A percentile compares a stretch with the other conserved stretches of the same genome.
phyloP scores from a whole-genome alignment of 1,140 invertebrate species.

The Macrocentrus cingulum region DNA sequence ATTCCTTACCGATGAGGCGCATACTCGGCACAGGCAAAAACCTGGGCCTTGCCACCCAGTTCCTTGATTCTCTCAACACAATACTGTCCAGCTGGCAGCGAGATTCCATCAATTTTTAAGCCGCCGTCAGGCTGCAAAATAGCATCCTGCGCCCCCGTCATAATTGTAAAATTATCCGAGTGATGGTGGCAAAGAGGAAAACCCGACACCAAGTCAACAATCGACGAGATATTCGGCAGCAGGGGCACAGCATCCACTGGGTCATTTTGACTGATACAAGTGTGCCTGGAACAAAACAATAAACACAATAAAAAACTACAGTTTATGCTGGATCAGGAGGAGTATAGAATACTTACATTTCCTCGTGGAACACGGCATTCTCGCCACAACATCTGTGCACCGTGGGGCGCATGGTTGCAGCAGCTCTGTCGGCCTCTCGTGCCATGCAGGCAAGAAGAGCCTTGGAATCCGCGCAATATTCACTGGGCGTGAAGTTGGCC shows the following conservation, averaged over 20 bases:
- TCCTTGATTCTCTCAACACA: slow-evolving; percentile 66
- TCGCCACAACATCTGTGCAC: slow-evolving; percentile 62
- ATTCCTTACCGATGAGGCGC: slow-evolving; percentile 45
- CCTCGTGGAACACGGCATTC: slow-evolving; percentile 61
- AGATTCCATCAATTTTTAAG: slow-evolving; percentile 56
- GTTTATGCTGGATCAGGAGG: no score
- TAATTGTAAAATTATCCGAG: slow-evolving; percentile 55
- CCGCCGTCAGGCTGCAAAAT: slow-evolving; percentile 52
- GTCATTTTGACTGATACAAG: slow-evolving; percentile 49
- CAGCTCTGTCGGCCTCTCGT: slow-evolving; percentile 42
- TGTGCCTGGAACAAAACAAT: slow-evolving; percentile 42
- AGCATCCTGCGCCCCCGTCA: slow-evolving; percentile 56
- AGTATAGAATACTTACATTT: no score
- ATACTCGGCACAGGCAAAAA: slow-evolving; percentile 67
- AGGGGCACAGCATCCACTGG: slow-evolving; percentile 46
- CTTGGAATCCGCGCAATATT: slow-evolving; percentile 65
- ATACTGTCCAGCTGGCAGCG: slow-evolving; percentile 59
- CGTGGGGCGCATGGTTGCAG: slow-evolving; percentile 54
- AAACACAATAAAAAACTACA: neutral
- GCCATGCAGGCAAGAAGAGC: slow-evolving; percentile 63
- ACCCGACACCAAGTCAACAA: slow-evolving; percentile 48
- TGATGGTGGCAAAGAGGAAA: slow-evolving; percentile 60
- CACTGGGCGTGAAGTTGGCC: slow-evolving; percentile 46
- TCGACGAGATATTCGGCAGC: slow-evolving; percentile 41
- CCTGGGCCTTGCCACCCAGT: slow-evolving; percentile 54